Base-by-base conservation (phyloP, 1,140 invertebrate genomes). In the Euura lappo region DNA sequence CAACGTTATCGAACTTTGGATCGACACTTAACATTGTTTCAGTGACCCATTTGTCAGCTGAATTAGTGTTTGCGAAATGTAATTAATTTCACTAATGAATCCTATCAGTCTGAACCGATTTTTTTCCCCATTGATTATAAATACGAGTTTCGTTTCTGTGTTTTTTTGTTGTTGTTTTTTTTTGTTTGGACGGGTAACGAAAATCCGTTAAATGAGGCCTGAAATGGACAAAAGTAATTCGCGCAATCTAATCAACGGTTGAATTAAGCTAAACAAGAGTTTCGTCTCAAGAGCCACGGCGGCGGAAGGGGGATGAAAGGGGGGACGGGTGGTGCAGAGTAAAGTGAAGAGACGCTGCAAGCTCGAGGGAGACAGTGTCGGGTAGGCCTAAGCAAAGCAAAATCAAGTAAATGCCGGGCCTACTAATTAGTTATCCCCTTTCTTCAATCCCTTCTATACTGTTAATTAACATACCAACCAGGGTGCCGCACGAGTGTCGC, bases 391-490 rank as follows among this genome's bases (percentile, higher is more conserved):
- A 80, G 80, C 76, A 74, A 74, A 81, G 76, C 76, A 75, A 77
- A 81, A 80, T 77, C 78, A 77, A 78, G 80, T 80, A 81, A 81
- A 84, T 83, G 72, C 80, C 80, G 74, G 72, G 77, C n/a, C 73
- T 78, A 77, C 81, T 84, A 85, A 85, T 85, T 85, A 85, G 78
- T 81, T 80, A 78, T 82, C 74, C 64, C 45, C 72, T 45, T 60
- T 60, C 51, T 60, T 60, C 8, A 78, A 73, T 79, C 74, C 76
- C 77, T 80, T 71, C 76, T 83, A 83, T 83, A 81, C 80, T 79
- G 81, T 84, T 86, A 86, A 86, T 86, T 86, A 85, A 86, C 84
- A 83, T 85, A 83, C 81, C 82, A 78, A 79, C 78, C 78, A 75
- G 75, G 77, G 76, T 70, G 66, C 71, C 64, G 66, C 10, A 8